A percentile compares a stretch with the other conserved stretches of the same genome.
These are phyloP conservation scores for Agrenia bidenticulata DNA, from an alignment of 2,888 invertebrate genomes.

Conservation along the genomic window DNA sequence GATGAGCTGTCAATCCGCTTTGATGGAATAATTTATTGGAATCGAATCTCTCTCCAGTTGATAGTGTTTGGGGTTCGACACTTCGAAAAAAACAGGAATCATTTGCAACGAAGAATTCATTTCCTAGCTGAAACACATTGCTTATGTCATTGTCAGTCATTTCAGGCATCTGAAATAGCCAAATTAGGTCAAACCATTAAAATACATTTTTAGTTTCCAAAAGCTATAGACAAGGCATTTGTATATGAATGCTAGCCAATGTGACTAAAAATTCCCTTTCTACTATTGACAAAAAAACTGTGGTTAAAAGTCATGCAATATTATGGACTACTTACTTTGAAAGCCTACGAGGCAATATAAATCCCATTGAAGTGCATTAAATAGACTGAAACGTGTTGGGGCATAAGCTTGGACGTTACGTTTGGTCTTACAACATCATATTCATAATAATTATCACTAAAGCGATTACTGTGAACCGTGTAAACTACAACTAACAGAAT, in stretches of 20 bases:
- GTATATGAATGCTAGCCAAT: conserved; percentile 33
- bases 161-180: conserved; percentile 54
- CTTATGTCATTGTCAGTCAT: conserved; percentile 59
- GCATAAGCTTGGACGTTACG: background rate
- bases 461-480: background rate
- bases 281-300: no score
- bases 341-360: no score
- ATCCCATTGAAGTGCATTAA: no score
- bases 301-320: no score
- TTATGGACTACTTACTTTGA: no score
- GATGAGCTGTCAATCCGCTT: conserved; percentile 58
- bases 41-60: conserved; percentile 56
- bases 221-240: no score
- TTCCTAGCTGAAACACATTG: conserved; percentile 57
- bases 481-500: background rate
- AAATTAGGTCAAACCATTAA: no score
- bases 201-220: no score
- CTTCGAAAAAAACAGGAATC: conserved; percentile 58
- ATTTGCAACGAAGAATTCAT: conserved; percentile 58
- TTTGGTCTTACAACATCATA: background rate
- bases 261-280: background rate
- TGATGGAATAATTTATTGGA: conserved; percentile 56
- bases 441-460: background rate
- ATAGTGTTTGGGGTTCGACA: conserved; percentile 58
- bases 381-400: conserved; percentile 8